These are phyloP conservation scores for Tillus elongatus DNA, from an alignment of 2,888 invertebrate genomes.

Conservation along the genomic window DNA sequence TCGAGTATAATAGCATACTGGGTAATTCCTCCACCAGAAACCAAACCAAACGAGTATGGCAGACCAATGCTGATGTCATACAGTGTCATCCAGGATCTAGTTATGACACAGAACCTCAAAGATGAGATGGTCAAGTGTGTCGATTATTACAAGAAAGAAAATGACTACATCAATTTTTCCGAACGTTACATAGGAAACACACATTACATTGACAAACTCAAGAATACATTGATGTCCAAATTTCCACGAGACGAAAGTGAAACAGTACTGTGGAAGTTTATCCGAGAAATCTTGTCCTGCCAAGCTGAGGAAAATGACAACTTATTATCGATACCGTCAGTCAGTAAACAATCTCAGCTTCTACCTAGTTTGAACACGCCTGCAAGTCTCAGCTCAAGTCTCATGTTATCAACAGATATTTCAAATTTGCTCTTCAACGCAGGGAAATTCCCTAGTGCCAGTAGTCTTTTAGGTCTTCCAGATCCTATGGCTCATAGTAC, in stretches of 20 bases:
- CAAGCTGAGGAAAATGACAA: constrained; percentile 61
- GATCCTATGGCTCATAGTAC: constrained; percentile 71
- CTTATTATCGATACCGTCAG: constrained; percentile 48
- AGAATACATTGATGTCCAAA: constrained; percentile 70
- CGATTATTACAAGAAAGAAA: constrained; percentile 69
- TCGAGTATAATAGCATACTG: constrained; percentile 82
- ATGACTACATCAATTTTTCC: constrained; percentile 57
- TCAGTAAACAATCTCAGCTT: constrained; percentile 35
- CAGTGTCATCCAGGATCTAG: constrained; percentile 71
- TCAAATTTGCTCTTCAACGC: constrained; percentile 60
- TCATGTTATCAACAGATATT: constrained; percentile 56
- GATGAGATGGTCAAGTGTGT: constrained; percentile 79
- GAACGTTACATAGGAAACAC: constrained; percentile 60
- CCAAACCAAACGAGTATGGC: constrained; percentile 84
- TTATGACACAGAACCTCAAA: constrained; percentile 70
- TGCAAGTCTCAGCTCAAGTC: constrained; percentile 48
- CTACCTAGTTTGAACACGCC: constrained; percentile 32
- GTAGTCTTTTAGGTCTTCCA: constrained; percentile 54
- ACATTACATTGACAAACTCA: constrained; percentile 76
- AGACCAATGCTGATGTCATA: constrained; percentile 86
- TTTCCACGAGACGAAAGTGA: constrained; percentile 69
- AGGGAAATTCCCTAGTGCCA: constrained; percentile 54
- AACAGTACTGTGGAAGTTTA: constrained; percentile 68
- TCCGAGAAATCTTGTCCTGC: constrained; percentile 65
- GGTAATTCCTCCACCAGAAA: constrained; percentile 94